phyloP scores from a whole-genome alignment of 2,113 vertebrate species.

The Muntiacus reevesi region DNA sequence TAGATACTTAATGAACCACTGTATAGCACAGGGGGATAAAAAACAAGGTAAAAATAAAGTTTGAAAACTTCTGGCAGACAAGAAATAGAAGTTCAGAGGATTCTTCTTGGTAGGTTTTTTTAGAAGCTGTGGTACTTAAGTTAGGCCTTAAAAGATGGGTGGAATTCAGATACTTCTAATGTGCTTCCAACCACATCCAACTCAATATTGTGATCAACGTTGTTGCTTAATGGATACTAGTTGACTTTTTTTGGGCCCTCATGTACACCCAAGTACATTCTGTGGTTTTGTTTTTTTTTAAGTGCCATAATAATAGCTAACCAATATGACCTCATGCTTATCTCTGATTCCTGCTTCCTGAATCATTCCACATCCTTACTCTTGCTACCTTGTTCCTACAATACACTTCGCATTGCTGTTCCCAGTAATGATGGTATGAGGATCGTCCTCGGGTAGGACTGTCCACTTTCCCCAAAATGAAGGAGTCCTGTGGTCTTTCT shows the following conservation, averaged over 20 bases:
- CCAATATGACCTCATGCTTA: background rate
- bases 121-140: background rate
- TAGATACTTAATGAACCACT: background rate
- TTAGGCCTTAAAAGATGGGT: background rate
- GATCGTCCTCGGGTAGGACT: background rate
- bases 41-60: background rate
- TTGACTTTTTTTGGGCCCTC: background rate
- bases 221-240: background rate
- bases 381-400: background rate
- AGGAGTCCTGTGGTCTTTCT: background rate
- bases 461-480: background rate
- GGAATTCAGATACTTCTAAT: background rate
- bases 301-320: background rate
- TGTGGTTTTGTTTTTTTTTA: background rate
- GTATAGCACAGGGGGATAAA: background rate
- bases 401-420: background rate
- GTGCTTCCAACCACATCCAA: background rate
- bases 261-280: background rate
- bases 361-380: background rate
- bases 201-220: background rate
- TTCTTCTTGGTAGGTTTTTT: background rate
- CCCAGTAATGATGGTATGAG: background rate
- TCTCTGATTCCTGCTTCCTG: background rate
- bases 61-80: background rate
- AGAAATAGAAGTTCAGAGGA: background rate